phyloP scores from a whole-genome alignment of 2,888 invertebrate genomes.

The Drosophila yooni region DNA sequence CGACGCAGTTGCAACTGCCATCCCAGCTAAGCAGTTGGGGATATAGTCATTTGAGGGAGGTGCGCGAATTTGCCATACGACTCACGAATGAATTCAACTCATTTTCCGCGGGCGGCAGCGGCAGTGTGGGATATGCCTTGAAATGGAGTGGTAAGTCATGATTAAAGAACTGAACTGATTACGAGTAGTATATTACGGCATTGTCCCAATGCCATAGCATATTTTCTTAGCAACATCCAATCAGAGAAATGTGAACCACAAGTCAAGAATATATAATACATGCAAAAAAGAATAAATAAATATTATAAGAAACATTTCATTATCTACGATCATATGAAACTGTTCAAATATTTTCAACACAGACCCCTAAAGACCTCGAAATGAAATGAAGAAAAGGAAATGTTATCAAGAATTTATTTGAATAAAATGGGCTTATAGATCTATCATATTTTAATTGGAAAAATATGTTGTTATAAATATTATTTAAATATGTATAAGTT shows the following conservation, averaged over 20 bases:
- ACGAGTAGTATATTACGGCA: neutral
- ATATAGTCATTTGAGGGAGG: constrained; percentile 74
- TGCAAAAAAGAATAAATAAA: neutral
- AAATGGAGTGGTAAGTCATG: constrained; percentile 79
- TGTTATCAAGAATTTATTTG: neutral
- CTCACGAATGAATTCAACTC: constrained; percentile 81
- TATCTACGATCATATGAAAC: too few species aligned
- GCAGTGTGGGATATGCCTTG: constrained; percentile 33
- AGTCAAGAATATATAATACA: neutral
- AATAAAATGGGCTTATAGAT: neutral
- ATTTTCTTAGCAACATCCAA: neutral
- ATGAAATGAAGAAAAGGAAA: neutral
- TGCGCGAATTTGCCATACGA: constrained; percentile 80
- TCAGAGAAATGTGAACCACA: neutral
- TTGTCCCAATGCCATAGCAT: neutral
- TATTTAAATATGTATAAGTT: neutral
- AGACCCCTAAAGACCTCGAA: neutral
- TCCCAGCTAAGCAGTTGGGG: constrained; percentile 79
- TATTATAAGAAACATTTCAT: too few species aligned
- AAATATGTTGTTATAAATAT: neutral
- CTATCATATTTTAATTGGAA: neutral
- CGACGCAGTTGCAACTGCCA: constrained; percentile 33
- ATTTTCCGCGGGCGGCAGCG: constrained; percentile 68
- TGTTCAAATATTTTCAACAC: too few species aligned
- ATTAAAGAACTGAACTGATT: neutral